phyloP scores from a whole-genome alignment of 2,113 vertebrate genomes.

The Probosciger aterrimus region DNA sequence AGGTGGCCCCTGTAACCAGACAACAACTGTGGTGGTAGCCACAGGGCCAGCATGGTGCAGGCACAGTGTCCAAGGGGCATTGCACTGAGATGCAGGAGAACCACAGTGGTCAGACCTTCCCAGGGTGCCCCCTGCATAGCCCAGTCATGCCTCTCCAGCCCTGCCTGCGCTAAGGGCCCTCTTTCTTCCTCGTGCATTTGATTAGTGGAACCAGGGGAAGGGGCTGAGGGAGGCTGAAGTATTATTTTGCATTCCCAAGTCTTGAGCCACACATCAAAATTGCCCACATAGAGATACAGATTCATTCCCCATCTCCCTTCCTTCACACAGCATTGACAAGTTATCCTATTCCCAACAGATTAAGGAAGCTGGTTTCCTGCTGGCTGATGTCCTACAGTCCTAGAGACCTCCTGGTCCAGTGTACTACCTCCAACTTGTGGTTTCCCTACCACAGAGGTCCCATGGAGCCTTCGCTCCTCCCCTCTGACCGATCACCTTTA shows the following conservation, averaged over 20 bases:
- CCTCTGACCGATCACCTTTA: rapidly evolving
- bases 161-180: not conserved
- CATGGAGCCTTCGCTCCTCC: not conserved
- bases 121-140: not conserved
- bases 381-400: not conserved
- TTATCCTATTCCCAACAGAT: not conserved
- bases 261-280: not conserved
- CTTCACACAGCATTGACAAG: not conserved
- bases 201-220: not conserved
- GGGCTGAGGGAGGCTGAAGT: not conserved
- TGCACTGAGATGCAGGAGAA: not conserved
- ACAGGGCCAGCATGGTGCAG: rapidly evolving
- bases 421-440: not conserved
- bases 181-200: not conserved
- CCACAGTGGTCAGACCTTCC: not conserved
- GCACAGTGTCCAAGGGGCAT: rapidly evolving
- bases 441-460: no score
- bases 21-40: not conserved
- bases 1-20: not conserved
- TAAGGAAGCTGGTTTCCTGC: not conserved
- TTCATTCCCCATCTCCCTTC: not conserved
- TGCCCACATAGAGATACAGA: not conserved
- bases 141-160: not conserved
- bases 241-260: not conserved
- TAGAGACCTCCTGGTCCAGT: not conserved